Base-by-base conservation (phyloP, 1,140 invertebrate genomes). In the Drosophila parabipectinata region DNA sequence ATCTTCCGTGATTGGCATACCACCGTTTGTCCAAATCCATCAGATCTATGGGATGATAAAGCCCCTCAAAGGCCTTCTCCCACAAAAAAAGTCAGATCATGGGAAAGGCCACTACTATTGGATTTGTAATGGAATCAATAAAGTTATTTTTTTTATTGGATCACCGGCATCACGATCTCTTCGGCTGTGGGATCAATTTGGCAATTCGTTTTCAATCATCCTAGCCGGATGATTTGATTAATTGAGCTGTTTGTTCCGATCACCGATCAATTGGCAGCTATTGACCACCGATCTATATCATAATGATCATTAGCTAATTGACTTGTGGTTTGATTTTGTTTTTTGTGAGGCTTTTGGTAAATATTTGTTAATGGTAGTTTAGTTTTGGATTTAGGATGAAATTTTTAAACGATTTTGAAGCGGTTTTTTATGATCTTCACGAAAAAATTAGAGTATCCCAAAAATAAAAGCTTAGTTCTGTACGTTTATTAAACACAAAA, bases 191-290 rank as follows among this genome's bases (percentile, higher is more conserved):
- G 18, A 18, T 18, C 18, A 18, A 18, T 18, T 67, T 48, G 66
- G 66, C 39, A 66, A 68, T 51, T 45, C 47, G 24, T 1, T 30
- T 51, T 45, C 47, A 61, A 50, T 66, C 44, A 62, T 50, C 44
- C 24, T 14, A 37, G 30, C 32, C 32, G 45, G 63, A 53, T 53
- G 32, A 44, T 68, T 69, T 68, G 66, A 69, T 68, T 55, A 68
- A 69, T 68, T 56, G 32, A 26, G 4, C 44, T 48, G 18, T 69
- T 68, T 56, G 63, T 10, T 30, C 15, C 51, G 51, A 68, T 48
- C 39, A 48, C 4, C 32, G 41, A 68, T 39, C 62, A 28, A 67
- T 67, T 69, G 67, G 39, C 41, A 54, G 59, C 37, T 28, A 18
- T 44, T 28, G 10, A 34, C 10, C 4, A 34, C 10, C 4, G 14